Evolutionary conservation across 2,888 invertebrate species (phyloP), one percentile per base, ranked within the genome.

Genomic region (Choreutis nemorana): DNA sequence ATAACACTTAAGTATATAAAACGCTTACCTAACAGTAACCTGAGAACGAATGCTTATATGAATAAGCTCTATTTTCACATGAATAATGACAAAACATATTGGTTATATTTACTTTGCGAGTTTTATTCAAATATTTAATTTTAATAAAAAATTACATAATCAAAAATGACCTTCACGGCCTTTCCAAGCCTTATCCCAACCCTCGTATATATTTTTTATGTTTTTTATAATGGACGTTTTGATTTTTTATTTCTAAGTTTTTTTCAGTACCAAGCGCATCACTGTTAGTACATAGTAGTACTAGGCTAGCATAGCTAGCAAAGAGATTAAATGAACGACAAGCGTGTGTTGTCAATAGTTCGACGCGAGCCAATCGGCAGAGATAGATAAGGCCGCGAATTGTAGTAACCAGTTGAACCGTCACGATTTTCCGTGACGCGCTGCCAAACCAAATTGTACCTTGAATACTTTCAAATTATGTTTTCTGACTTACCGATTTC

Each of bases 231-330:
- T 31, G 37, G 29, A 39, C 41, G n/a, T 40, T 35, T 39, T 40
- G 34, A 36, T 36, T 37, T 41, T 45, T 47, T 51, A 50, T 55
- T 56, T 55, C 59, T 60, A 56, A 54, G 59, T 56, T 62, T 59
- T 58, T 70, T 71, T 70, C 62, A 61, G 56, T 55, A 60, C 50
- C 58, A 57, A 60, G 65, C 61, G 61, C 65, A 72, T 66, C 61
- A 61, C 56, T 59, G 62, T 64, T 57, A 68, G 70, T 75, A 77
- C 67, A 77, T 75, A 72, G 71, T 55, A 43, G 51, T 68, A 77
- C 77, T 52, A 77, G 72, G 77, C 48, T 35, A 46, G 38, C 68
- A 77, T 58, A 63, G 39, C 39, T 33, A 34, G 40, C 44, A 38
- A 47, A 57, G 70, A 68, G 64, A 44, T 60, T 36, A 44, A 23